Evolutionary conservation across 2,797 vertebrate species (phyloP), one percentile per base, ranked within the genome.

Genomic region (Pampus argenteus): DNA sequence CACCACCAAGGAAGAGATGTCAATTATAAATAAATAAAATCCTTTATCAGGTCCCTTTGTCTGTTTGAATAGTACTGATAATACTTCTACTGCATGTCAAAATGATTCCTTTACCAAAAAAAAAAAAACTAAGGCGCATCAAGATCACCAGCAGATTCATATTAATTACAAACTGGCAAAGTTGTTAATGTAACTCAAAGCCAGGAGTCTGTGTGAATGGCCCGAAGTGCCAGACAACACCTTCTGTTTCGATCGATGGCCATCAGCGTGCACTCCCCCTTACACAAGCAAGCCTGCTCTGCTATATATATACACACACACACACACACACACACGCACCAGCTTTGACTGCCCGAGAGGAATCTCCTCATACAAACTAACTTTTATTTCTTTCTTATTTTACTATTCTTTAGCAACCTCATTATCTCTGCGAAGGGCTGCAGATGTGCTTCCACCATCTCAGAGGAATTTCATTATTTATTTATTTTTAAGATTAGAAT

Each of bases 221-320:
- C 92, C 92, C 44, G 80, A 86, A 93, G 94, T 91, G 93, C 91
- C 88, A 95, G 94, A 95, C 94, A 86, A 92, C 91, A 93, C 93
- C 94, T 94, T 94, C 94, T 95, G 94, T 93, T 91, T 94, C 85
- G 66, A 91, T 91, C 85, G 78, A 86, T 91, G 93, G 90, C 90
- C 90, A 86, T 91, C 86, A 91, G 89, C 82, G 81, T 73, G 82
- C 75, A 78, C 83, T 48, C 81, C 76, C 81, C 40, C 74, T 78
- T 74, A 78, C 87, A 83, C 79, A 78, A 87, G 83, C 82, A 13
- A 55, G 68, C 63, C 82, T 87, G 85, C 87, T 86, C 83, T 34
- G 83, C 83, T 83, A 76, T 79, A 88, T 86, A 87, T 85, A 82
- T 79, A 82, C n/a, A n/a, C n/a, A n/a, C n/a, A n/a, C n/a, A n/a